Percentiles rank a stretch among this genome's conserved stretches.
Evolutionary conservation across 2,888 invertebrate species (phyloP).

Genomic region (Oscheius sp.): DNA sequence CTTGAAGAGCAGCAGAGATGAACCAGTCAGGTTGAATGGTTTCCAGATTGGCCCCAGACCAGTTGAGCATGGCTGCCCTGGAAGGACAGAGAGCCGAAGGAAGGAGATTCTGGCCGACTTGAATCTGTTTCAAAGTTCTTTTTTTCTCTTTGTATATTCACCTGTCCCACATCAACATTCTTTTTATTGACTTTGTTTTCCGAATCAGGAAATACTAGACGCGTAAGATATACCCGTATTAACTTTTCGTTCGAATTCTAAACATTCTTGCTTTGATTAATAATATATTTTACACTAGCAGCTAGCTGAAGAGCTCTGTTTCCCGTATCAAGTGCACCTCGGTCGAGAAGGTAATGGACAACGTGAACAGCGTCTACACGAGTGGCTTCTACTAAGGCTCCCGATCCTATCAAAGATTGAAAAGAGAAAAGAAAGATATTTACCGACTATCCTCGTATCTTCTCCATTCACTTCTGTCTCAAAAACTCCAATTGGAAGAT

Average conservation of each 20-base stretch:
- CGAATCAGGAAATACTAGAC: slow-evolving; percentile 78
- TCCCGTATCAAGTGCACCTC: slow-evolving; percentile 86
- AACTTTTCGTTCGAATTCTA: slow-evolving; percentile 50
- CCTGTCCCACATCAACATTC: slow-evolving; percentile 79
- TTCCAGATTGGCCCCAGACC: slow-evolving; percentile 82
- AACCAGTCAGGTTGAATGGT: slow-evolving; percentile 82
- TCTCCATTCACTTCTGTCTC: slow-evolving; percentile 69
- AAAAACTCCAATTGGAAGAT: slow-evolving; percentile 76
- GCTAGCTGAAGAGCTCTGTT: slow-evolving; percentile 80
- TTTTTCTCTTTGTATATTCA: too few relatives aligned
- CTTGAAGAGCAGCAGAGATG: slow-evolving; percentile 80
- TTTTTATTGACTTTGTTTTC: slow-evolving; percentile 92
- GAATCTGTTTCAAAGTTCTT: too few relatives aligned
- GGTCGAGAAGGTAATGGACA: slow-evolving; percentile 80
- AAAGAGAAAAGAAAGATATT: too few relatives aligned
- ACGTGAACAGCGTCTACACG: slow-evolving; percentile 78
- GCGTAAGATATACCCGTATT: slow-evolving; percentile 55
- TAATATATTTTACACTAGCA: slow-evolving; percentile 31
- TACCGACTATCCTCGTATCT: slow-evolving; percentile 58
- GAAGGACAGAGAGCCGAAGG: slow-evolving; percentile 77
- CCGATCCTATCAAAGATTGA: too few relatives aligned
- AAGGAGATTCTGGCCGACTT: slow-evolving; percentile 54
- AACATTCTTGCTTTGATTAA: slow-evolving; percentile 6
- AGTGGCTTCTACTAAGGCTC: slow-evolving; percentile 79
- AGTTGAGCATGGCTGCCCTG: slow-evolving; percentile 84